Conservation (phyloP, 2,888 invertebrate species). For the Diarsia dahlii region DNA sequence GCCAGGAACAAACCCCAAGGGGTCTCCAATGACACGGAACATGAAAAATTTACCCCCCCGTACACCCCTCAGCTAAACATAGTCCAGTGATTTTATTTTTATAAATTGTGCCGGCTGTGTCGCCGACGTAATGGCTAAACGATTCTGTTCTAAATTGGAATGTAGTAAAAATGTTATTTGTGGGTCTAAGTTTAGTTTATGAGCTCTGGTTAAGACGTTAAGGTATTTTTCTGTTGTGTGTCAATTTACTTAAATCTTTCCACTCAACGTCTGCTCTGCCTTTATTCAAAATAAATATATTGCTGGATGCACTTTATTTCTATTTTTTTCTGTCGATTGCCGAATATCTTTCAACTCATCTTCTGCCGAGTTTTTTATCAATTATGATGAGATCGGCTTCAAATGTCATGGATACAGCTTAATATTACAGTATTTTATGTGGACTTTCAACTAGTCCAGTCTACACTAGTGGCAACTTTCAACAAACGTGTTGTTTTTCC, state of each 20-base stretch:
- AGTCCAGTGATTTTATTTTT: constrained; percentile 70
- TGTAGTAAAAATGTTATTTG: constrained; percentile 53
- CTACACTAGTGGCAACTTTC: not conserved
- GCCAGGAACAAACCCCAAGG: constrained; percentile 42
- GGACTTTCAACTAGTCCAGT: not conserved
- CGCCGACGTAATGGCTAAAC: constrained; percentile 66
- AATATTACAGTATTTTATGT: not conserved
- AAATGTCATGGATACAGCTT: not conserved
- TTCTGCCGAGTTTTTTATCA: not conserved
- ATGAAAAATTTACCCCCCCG: constrained; percentile 70
- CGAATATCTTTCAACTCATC: too few species aligned
- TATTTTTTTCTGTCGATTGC: too few species aligned
- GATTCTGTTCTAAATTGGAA: constrained; percentile 51
- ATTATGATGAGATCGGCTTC: not conserved
- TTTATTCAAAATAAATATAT: too few species aligned
- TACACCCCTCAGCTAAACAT: constrained; percentile 43
- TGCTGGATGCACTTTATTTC: too few species aligned
- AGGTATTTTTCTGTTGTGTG: too few species aligned
- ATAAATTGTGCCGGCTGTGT: constrained; percentile 74
- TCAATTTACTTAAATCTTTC: too few species aligned
- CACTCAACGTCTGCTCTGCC: too few species aligned
- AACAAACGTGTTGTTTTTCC: too few species aligned
- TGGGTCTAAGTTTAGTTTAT: constrained; percentile 28
- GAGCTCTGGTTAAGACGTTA: constrained; percentile 1
- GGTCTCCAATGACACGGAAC: constrained; percentile 70